These are phyloP conservation scores for Paramuricea clavata DNA, from an alignment of 92 coral and sea anemone genomes.

Conservation along the genomic window DNA sequence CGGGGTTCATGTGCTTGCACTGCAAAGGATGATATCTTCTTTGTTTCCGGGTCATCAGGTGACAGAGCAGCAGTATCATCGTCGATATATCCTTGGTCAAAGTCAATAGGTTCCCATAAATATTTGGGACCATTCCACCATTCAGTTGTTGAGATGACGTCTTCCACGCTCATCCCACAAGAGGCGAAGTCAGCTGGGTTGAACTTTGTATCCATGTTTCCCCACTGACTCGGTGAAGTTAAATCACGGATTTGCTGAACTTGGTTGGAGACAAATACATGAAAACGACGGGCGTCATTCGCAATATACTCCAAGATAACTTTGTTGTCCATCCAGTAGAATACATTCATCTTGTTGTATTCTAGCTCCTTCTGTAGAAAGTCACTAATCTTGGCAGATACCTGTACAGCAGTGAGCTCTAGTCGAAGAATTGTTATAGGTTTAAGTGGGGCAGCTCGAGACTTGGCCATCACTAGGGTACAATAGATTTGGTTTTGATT, in stretches of 20 bases:
- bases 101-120: too few relatives aligned
- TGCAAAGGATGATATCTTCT: constrained; percentile 1
- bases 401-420: not conserved
- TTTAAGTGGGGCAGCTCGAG: not conserved
- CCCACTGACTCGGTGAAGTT: constrained; percentile 10
- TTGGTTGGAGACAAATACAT: too few relatives aligned
- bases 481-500: too few relatives aligned
- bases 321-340: not conserved
- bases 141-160: too few relatives aligned
- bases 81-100: constrained; percentile 23
- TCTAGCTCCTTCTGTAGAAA: not conserved
- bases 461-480: not conserved
- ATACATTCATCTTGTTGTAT: not conserved
- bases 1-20: constrained; percentile 23
- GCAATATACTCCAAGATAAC: constrained; percentile 22
- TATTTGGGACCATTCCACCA: too few relatives aligned
- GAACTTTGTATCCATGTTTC: not conserved
- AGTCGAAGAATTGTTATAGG: not conserved
- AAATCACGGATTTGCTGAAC: constrained; percentile 2
- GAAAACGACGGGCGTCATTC: constrained; percentile 14
- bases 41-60: constrained; percentile 49
- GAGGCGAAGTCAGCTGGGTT: constrained; percentile 37
- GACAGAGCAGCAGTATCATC: not conserved
- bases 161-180: not conserved
- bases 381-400: not conserved